Percentiles rank a stretch among this genome's conserved stretches.
Evolutionary conservation across 2,797 vertebrate genomes (phyloP).

Genomic region (Enteromius viviparus): DNA sequence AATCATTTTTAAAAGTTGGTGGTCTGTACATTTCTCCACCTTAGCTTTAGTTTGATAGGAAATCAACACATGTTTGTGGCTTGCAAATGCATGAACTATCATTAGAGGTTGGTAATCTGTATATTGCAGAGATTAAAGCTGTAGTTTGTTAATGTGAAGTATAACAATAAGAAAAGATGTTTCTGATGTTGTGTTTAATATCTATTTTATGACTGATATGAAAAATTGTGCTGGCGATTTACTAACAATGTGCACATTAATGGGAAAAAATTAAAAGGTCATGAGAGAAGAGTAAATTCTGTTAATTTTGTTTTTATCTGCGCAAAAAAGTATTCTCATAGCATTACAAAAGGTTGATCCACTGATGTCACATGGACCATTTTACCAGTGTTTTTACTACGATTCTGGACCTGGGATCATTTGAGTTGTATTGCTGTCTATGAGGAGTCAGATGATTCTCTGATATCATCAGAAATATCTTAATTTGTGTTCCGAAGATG

Average conservation of each 20-base stretch:
- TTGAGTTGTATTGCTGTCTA: too few species aligned
- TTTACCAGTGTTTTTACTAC: too few species aligned
- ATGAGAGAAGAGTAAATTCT: too few species aligned
- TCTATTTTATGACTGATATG: not conserved
- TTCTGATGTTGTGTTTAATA: not conserved
- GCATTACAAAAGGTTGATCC: too few species aligned
- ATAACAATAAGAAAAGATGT: not conserved
- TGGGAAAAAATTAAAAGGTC: too few species aligned
- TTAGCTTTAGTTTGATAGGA: slow-evolving; percentile 37
- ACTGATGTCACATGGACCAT: too few species aligned
- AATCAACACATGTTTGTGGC: not conserved
- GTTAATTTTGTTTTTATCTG: too few species aligned
- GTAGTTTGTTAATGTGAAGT: slow-evolving; percentile 35
- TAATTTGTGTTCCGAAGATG: too few species aligned
- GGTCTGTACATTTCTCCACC: slow-evolving; percentile 52
- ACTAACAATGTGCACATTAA: not conserved
- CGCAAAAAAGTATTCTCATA: too few species aligned
- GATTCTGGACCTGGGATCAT: too few species aligned
- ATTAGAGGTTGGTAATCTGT: slow-evolving; percentile 54
- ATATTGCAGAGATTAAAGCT: slow-evolving; percentile 42
- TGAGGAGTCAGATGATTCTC: too few species aligned
- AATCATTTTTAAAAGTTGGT: slow-evolving; percentile 58
- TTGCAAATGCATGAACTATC: not conserved
- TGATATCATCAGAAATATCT: too few species aligned
- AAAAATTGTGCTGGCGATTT: not conserved